Conservation (phyloP, 2,888 invertebrate genomes). For the Hermaeophaga mercurialis region DNA sequence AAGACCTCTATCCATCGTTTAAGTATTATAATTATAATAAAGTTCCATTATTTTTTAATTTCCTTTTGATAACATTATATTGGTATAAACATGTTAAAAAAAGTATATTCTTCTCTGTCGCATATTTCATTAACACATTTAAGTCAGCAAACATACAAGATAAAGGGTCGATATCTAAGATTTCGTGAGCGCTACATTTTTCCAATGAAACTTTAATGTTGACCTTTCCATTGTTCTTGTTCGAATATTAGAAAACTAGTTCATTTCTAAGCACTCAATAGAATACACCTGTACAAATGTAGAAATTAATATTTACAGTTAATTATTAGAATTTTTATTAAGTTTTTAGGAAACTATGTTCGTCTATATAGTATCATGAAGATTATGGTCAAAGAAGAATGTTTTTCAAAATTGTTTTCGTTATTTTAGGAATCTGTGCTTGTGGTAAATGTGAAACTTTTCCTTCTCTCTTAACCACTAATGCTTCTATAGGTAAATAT, state of each 20-base stretch:
- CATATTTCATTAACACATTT: no score
- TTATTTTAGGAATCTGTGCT: constrained; percentile 23
- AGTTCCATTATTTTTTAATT: no score
- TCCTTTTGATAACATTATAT: no score
- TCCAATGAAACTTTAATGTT: not conserved
- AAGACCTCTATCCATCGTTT: no score
- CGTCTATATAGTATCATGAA: not conserved
- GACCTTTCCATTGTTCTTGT: not conserved
- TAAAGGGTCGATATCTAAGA: no score
- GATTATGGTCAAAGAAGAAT: constrained; percentile 18
- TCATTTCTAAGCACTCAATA: not conserved
- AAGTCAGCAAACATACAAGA: no score
- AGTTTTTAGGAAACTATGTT: constrained; percentile 5
- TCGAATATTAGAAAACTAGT: not conserved
- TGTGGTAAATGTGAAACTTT: constrained; percentile 62
- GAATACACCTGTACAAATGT: constrained; percentile 7
- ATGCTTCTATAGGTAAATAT: constrained; percentile 72
- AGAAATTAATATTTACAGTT: constrained; percentile 10
- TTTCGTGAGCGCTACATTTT: constrained; percentile 7
- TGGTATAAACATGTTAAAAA: no score
- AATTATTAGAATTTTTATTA: not conserved
- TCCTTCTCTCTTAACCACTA: constrained; percentile 73
- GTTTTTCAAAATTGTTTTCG: constrained; percentile 31
- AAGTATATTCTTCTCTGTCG: no score
- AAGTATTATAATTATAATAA: no score